Conservation (phyloP, 2,113 vertebrate species). For the Brachyhypopomus gauderio region DNA sequence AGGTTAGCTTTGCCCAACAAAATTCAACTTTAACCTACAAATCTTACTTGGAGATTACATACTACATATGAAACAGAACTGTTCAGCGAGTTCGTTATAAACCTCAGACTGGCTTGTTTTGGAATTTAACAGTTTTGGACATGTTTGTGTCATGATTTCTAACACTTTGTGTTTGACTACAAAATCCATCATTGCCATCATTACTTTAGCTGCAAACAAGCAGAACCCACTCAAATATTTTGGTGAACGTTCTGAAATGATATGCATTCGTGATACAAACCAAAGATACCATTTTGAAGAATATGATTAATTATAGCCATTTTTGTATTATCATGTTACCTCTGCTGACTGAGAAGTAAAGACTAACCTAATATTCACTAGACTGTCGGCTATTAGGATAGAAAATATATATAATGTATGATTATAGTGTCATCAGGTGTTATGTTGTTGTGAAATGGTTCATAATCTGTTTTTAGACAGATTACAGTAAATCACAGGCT, state of each 20-base stretch:
- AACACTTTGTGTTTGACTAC: background rate
- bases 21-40: conserved; percentile 18
- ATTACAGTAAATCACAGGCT: background rate
- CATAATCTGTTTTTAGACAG: background rate
- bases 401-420: background rate
- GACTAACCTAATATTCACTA: background rate
- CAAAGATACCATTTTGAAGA: background rate
- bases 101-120: conserved; percentile 6
- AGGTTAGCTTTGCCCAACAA: conserved; percentile 14
- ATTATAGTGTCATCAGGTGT: background rate
- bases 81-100: background rate
- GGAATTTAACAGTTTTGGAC: background rate
- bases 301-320: background rate
- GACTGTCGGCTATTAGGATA: background rate
- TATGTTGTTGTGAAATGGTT: conserved; percentile 11
- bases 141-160: conserved; percentile 1
- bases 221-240: background rate
- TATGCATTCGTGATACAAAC: too few relatives aligned
- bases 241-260: background rate
- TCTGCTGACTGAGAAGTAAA: background rate
- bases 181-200: background rate
- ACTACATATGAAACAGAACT: background rate
- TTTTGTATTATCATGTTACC: background rate
- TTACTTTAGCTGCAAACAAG: background rate
- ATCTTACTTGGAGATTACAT: background rate